These are phyloP conservation scores for Drosophila ananassae DNA, from an alignment of 1,140 invertebrate species.

Conservation along the genomic window DNA sequence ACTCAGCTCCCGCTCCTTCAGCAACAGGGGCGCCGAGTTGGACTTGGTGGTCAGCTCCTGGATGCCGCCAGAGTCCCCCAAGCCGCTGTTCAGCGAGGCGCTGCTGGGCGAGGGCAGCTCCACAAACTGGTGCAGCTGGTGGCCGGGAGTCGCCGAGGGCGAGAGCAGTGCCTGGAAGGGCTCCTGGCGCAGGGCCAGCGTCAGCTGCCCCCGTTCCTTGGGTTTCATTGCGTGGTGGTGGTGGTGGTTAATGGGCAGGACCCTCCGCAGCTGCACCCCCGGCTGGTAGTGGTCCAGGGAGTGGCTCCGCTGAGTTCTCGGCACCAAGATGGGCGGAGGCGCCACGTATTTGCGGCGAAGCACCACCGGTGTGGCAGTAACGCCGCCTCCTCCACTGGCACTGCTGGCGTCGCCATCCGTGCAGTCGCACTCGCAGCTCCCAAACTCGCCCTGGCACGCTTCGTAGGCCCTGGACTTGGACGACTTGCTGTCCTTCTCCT, in stretches of 20 bases:
- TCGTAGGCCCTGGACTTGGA: constrained; percentile 53
- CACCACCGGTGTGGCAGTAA: constrained; percentile 60
- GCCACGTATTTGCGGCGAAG: constrained; percentile 71
- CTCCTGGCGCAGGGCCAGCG: constrained; percentile 72
- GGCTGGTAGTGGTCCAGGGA: constrained; percentile 70
- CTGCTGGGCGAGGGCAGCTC: constrained; percentile 82
- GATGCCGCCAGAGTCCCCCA: constrained; percentile 69
- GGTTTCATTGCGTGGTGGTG: constrained; percentile 32
- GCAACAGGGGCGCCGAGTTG: constrained; percentile 79
- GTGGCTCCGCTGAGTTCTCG: constrained; percentile 68
- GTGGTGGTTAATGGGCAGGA: constrained; percentile 56
- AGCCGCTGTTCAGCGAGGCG: constrained; percentile 78
- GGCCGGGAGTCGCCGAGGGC: constrained; percentile 46
- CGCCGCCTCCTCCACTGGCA: constrained; percentile 67
- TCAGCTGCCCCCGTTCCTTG: constrained; percentile 69
- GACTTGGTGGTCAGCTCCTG: constrained; percentile 83
- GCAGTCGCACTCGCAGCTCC: constrained; percentile 76
- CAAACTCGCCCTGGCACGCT: constrained; percentile 77
- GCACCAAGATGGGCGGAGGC: constrained; percentile 58
- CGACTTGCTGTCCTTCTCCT: constrained; percentile 36
- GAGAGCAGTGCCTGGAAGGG: constrained; percentile 75
- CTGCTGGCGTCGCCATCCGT: constrained; percentile 80
- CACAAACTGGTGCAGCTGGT: constrained; percentile 69
- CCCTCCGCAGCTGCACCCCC: constrained; percentile 48
- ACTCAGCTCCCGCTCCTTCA: constrained; percentile 76